phyloP scores from a whole-genome alignment of 2,888 invertebrate species.

The Brenthis hecate region DNA sequence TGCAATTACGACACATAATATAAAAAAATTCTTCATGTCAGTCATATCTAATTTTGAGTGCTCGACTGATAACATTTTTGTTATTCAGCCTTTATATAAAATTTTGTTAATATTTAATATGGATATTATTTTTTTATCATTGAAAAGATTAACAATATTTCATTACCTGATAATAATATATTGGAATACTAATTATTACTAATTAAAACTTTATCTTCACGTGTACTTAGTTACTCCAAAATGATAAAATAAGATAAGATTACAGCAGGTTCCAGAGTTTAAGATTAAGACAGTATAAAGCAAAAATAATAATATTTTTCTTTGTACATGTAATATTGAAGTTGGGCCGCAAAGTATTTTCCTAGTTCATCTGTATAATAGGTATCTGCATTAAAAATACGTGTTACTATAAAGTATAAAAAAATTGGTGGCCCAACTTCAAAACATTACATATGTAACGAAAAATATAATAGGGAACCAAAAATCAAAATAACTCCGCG shows the following conservation, averaged over 20 bases:
- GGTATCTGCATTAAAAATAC: too few species aligned
- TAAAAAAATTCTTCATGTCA: neutral
- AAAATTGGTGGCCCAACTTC: too few species aligned
- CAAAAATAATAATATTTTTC: too few species aligned
- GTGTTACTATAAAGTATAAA: too few species aligned
- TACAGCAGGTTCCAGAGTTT: neutral
- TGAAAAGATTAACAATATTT: conserved; percentile 13
- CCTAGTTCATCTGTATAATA: too few species aligned
- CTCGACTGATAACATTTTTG: conserved; percentile 14
- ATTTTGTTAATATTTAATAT: neutral
- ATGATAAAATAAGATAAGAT: conserved; percentile 2
- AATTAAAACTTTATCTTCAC: too few species aligned
- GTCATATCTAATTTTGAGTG: conserved; percentile 22
- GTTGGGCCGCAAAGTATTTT: too few species aligned
- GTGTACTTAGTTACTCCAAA: neutral
- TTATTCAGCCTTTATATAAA: conserved; percentile 8
- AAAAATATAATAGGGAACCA: too few species aligned
- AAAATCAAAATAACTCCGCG: too few species aligned
- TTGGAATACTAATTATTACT: neutral
- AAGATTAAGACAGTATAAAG: too few species aligned
- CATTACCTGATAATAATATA: conserved; percentile 1
- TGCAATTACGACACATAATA: conserved; percentile 14
- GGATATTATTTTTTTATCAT: conserved; percentile 10
- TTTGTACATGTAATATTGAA: too few species aligned
- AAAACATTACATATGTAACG: too few species aligned